Percentiles rank a stretch among this genome's conserved stretches.
phyloP scores from a whole-genome alignment of 2,888 invertebrate genomes.

The Pachymerium ferrugineum region DNA sequence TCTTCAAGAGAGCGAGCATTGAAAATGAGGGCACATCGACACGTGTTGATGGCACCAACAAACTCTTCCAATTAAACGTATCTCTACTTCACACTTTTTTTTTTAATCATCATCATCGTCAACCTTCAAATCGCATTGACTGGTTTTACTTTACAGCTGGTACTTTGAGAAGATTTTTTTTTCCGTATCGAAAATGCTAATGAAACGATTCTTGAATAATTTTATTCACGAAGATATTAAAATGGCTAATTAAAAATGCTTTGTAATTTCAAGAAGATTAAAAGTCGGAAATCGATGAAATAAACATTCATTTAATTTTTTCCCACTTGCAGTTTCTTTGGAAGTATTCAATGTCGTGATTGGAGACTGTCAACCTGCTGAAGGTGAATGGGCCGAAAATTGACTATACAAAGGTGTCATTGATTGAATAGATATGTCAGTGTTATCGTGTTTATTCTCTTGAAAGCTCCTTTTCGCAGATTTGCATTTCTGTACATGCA shows the following conservation, averaged over 20 bases:
- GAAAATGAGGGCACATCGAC: constrained; percentile 7
- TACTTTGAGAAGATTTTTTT: background rate
- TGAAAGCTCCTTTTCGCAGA: background rate
- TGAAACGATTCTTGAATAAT: background rate
- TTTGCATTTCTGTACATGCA: background rate
- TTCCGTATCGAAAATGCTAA: background rate
- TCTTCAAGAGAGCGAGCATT: background rate
- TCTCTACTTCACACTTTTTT: background rate
- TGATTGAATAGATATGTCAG: background rate
- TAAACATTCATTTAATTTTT: no score
- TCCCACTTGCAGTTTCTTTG: no score
- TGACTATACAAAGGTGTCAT: background rate
- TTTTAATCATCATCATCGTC: no score
- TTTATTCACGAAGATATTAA: background rate
- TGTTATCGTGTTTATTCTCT: background rate
- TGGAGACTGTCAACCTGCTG: background rate
- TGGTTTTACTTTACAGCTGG: background rate
- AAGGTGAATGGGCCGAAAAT: background rate
- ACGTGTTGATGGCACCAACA: constrained; percentile 16
- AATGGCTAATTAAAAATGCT: background rate
- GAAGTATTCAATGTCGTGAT: no score
- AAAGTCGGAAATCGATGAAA: no score
- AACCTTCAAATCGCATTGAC: background rate
- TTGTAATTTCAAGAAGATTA: no score
- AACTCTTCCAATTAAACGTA: background rate